Base-by-base conservation (phyloP, 1,140 invertebrate species). In the Mesaphorura yosii region DNA sequence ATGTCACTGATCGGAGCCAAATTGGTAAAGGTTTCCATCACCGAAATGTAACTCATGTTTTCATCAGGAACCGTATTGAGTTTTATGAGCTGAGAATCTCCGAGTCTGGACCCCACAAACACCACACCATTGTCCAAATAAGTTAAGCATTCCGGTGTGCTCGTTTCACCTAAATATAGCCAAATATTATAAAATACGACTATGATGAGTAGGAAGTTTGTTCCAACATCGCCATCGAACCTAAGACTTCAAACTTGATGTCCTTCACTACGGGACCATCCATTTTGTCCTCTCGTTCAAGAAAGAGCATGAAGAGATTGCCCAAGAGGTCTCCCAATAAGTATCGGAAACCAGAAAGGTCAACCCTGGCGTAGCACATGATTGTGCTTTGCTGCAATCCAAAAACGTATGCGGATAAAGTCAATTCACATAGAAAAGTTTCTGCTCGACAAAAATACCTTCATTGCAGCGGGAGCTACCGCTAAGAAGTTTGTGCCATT, bases 61-160 rank as follows among this genome's bases (percentile, higher is more conserved):
- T 90, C 87, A 69, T 95, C 87, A 0, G 83, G 73, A 58, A 84
- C 81, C 3, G 83, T 81, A 62, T 86, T 90, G 31, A 99, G 73
- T 65, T 92, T 90, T 1, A 98, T 82, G 2, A 99, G 72, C 58
- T 98, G 94, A 0, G 91, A 96, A 71, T 99, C 95, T 0, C 95
- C 95, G 22, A 98, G 74, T 20, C 91, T 79, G 1, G 93, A 97
- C 0, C 95, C 95, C 63, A 99, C 82, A 69, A 94, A 99, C 44
- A 98, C 83, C 23, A 98, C 94, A 38, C 91, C 91, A 74, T 98
- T 98, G 68, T 98, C 95, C 42, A 98, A 73, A 67, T 99, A 99
- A n/a, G 92, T 96, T 66, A 99, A 85, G 66, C 90, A 94, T 70
- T 98, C 93, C 2, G 95, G 91, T 59, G 96, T 95, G 15, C 89